Conservation (phyloP, 2,113 vertebrate species). For the Megaceryle maxima region DNA sequence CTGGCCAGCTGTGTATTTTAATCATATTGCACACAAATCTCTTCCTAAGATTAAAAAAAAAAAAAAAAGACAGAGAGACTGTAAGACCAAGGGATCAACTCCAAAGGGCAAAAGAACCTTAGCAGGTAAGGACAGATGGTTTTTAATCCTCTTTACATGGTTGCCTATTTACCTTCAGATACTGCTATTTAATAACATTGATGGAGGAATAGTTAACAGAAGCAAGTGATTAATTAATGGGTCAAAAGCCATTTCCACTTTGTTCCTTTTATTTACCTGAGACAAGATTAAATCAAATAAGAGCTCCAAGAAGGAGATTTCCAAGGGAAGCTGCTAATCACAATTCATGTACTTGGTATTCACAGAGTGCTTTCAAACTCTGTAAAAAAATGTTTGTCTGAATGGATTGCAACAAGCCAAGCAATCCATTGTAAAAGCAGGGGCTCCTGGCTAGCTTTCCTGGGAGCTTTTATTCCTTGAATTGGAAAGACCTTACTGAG, state of each 20-base stretch:
- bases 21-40: neutral
- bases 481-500: slow-evolving; percentile 20
- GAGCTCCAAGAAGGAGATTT: neutral
- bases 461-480: slow-evolving; percentile 23
- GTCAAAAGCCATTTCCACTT: slow-evolving; percentile 33
- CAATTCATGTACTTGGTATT: neutral
- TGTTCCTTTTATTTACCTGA: slow-evolving; percentile 22
- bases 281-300: slow-evolving; percentile 35
- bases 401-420: neutral
- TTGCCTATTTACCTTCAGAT: neutral
- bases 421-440: neutral
- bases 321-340: slow-evolving; percentile 8
- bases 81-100: neutral
- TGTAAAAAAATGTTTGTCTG: neutral
- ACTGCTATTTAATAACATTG: slow-evolving; percentile 18
- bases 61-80: neutral
- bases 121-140: slow-evolving; percentile 10
- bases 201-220: neutral
- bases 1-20: neutral
- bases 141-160: neutral
- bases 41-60: neutral
- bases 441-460: neutral
- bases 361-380: neutral
- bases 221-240: slow-evolving; percentile 37
- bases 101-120: neutral